A percentile compares a stretch with the other conserved stretches of the same genome.
Conservation (phyloP, 2,113 vertebrate genomes). For the Mugil cephalus region DNA sequence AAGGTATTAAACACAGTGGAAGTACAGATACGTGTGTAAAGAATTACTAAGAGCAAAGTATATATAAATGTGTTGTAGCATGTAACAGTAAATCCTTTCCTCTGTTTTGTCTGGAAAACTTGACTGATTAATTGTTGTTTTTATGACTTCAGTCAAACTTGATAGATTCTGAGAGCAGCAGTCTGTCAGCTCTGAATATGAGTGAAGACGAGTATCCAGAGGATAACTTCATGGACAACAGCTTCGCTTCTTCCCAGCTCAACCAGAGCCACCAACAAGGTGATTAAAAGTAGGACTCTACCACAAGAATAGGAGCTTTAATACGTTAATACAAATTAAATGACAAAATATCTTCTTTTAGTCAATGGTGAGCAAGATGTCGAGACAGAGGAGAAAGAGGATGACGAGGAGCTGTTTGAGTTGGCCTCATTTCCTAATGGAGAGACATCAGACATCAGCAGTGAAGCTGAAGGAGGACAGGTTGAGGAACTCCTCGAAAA, state of each 20-base stretch:
- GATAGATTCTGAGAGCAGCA: conserved; percentile 73
- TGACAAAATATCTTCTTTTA: conserved; percentile 20
- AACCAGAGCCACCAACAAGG: conserved; percentile 54
- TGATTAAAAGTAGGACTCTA: conserved; percentile 24
- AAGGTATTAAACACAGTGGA: neutral
- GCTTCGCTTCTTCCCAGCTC: conserved; percentile 53
- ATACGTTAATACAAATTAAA: neutral
- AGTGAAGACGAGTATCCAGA: conserved; percentile 73
- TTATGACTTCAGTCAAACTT: conserved; percentile 54
- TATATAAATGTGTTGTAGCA: neutral
- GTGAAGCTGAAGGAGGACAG: conserved; percentile 32
- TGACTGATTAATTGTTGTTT: neutral
- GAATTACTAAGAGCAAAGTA: neutral
- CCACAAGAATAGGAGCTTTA: neutral
- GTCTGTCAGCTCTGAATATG: conserved; percentile 63
- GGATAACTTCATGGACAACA: conserved; percentile 52
- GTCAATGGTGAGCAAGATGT: conserved; percentile 39
- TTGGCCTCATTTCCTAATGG: conserved; percentile 45
- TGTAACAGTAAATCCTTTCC: neutral
- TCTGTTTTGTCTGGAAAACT: neutral
- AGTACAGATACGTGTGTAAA: neutral
- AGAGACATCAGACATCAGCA: conserved; percentile 41
- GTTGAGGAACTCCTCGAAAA: conserved; percentile 19
- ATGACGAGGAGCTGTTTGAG: conserved; percentile 77
- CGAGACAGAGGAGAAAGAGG: conserved; percentile 47